Evolutionary conservation across 2,113 vertebrate genomes (phyloP).

Genomic region (Ceuthmochares aereus): DNA sequence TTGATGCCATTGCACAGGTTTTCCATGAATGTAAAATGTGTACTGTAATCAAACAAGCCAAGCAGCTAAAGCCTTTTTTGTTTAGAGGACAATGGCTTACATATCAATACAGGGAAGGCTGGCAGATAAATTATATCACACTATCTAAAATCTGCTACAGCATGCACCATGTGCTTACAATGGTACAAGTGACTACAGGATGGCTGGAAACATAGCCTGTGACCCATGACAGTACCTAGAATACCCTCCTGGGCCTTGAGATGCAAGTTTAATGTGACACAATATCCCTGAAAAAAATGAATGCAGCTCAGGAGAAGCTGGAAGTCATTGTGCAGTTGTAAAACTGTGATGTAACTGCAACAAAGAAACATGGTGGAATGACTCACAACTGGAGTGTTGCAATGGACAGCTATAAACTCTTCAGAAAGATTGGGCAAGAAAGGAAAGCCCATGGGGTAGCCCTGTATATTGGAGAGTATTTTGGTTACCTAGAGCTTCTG

Average conservation of each 20-base stretch:
- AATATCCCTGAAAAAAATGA: neutral
- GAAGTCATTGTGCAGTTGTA: neutral
- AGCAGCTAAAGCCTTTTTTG: neutral
- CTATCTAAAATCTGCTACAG: neutral
- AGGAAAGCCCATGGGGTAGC: too few relatives aligned
- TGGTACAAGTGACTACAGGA: neutral
- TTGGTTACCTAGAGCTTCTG: too few relatives aligned
- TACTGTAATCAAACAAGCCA: neutral
- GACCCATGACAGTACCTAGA: neutral
- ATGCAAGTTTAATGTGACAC: neutral
- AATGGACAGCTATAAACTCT: too few relatives aligned
- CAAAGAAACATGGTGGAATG: too few relatives aligned
- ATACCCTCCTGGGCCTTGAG: neutral
- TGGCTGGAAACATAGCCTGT: neutral
- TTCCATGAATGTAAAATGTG: neutral
- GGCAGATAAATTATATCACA: neutral
- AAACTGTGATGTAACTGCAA: too few relatives aligned
- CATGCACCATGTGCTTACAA: neutral
- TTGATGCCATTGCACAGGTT: neutral
- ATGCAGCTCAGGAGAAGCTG: neutral
- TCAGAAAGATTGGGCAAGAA: too few relatives aligned
- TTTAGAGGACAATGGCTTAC: neutral
- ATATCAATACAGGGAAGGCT: neutral
- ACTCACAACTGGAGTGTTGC: too few relatives aligned
- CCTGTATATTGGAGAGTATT: too few relatives aligned